These are phyloP conservation scores for Drosophila vallismaia DNA, from an alignment of 2,888 invertebrate species.

Conservation along the genomic window DNA sequence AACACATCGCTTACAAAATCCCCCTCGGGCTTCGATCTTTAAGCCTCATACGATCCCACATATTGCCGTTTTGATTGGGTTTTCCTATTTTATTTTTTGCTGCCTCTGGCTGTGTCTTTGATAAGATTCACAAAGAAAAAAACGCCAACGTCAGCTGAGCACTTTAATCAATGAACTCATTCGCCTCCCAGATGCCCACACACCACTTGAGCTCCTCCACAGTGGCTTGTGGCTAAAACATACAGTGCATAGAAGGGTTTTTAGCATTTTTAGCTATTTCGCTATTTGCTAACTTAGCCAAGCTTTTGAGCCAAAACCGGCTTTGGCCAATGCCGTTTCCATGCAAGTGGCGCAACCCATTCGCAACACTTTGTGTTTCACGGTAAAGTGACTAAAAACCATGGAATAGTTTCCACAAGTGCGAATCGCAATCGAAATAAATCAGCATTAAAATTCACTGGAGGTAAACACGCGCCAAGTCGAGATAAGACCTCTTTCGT, in stretches of 20 bases:
- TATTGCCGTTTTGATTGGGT: constrained; percentile 32
- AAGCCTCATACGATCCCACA: constrained; percentile 12
- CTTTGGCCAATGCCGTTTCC: constrained; percentile 32
- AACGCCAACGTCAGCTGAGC: constrained; percentile 62
- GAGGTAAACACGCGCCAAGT: constrained; percentile 67
- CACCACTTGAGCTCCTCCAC: constrained; percentile 27
- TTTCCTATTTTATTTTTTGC: constrained; percentile 38
- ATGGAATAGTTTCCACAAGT: constrained; percentile 36
- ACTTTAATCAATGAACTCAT: constrained; percentile 69
- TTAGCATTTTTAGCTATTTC: neutral
- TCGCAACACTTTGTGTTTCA: constrained; percentile 27
- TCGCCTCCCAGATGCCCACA: constrained; percentile 43
- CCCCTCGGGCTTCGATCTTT: constrained; percentile 18
- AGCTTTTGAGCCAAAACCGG: constrained; percentile 23
- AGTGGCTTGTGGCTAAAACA: neutral
- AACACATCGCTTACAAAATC: constrained; percentile 15
- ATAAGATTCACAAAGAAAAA: constrained; percentile 52
- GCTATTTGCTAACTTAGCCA: neutral
- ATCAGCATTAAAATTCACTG: constrained; percentile 41
- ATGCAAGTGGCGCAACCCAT: constrained; percentile 27
- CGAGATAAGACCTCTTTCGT: constrained; percentile 62
- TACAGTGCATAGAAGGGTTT: neutral
- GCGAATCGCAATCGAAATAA: constrained; percentile 33
- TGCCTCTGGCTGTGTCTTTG: constrained; percentile 18
- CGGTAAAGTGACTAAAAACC: constrained; percentile 7